Evolutionary conservation across 2,113 vertebrate genomes (phyloP).

Genomic region (Mola mola): DNA sequence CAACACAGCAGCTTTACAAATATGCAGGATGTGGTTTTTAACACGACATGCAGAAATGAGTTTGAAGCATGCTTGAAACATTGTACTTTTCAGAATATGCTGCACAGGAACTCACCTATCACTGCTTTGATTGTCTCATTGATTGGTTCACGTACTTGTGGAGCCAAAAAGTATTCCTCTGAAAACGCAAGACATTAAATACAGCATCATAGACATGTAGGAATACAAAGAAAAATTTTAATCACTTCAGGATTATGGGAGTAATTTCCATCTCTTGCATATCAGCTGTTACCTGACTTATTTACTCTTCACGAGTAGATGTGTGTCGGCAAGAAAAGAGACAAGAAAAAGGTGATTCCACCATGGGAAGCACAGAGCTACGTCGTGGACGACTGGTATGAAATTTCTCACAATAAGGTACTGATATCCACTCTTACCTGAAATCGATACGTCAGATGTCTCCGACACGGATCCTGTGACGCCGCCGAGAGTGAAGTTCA

Average conservation of each 20-base stretch:
- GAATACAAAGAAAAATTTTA: no score
- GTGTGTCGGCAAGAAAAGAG: no score
- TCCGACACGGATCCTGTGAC: constrained; percentile 77
- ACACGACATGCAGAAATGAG: not conserved
- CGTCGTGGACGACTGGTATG: not conserved
- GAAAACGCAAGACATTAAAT: constrained; percentile 14
- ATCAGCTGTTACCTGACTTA: no score
- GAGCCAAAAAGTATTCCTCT: constrained; percentile 54
- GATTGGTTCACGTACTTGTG: constrained; percentile 80
- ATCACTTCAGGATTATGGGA: no score
- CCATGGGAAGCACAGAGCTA: no score
- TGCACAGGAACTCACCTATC: constrained; percentile 82
- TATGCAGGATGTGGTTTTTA: not conserved
- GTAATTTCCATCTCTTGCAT: no score
- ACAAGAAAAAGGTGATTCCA: no score
- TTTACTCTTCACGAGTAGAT: no score
- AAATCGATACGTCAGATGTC: constrained; percentile 72
- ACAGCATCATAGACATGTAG: no score
- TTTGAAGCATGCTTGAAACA: no score
- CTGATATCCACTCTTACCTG: constrained; percentile 69
- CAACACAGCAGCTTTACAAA: not conserved
- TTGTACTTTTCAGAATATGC: no score
- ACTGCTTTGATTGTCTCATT: constrained; percentile 80
- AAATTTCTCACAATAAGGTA: not conserved
- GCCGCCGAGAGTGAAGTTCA: constrained; percentile 78